Conservation (phyloP, 2,113 vertebrate species). For the Paralichthys olivaceus region DNA sequence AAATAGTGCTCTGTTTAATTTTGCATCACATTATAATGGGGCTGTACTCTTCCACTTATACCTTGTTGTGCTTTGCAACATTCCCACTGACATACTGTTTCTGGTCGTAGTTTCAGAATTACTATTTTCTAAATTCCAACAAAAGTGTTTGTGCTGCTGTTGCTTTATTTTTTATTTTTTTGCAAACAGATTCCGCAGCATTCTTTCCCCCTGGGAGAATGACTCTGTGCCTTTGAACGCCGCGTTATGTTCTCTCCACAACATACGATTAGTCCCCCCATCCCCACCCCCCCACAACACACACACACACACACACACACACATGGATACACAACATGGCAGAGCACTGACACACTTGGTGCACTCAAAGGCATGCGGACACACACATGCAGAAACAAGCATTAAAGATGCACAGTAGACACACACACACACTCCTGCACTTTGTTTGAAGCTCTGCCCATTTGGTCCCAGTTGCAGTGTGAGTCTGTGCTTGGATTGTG, state of each 20-base stretch:
- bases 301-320: slow-evolving; percentile 5
- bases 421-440: slow-evolving; percentile 16
- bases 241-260: slow-evolving; percentile 38
- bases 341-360: not conserved
- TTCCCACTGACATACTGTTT: not conserved
- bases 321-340: not conserved
- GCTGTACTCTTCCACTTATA: slow-evolving; percentile 7
- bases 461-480: slow-evolving; percentile 29
- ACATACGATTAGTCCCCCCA: slow-evolving; percentile 47
- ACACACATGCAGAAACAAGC: slow-evolving; percentile 10
- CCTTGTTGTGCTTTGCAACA: slow-evolving; percentile 5
- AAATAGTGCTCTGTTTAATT: not conserved
- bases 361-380: not conserved
- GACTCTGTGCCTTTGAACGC: slow-evolving; percentile 52
- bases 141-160: slow-evolving; percentile 6
- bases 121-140: not conserved
- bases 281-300: slow-evolving; percentile 4
- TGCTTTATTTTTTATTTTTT: not conserved
- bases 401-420: not conserved
- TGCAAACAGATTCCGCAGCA: slow-evolving; percentile 46
- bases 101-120: not conserved
- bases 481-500: slow-evolving; percentile 61
- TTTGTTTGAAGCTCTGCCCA: slow-evolving; percentile 46
- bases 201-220: slow-evolving; percentile 44
- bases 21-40: slow-evolving; percentile 19